phyloP scores from a whole-genome alignment of 2,113 vertebrate species.

The Myotis brandtii region DNA sequence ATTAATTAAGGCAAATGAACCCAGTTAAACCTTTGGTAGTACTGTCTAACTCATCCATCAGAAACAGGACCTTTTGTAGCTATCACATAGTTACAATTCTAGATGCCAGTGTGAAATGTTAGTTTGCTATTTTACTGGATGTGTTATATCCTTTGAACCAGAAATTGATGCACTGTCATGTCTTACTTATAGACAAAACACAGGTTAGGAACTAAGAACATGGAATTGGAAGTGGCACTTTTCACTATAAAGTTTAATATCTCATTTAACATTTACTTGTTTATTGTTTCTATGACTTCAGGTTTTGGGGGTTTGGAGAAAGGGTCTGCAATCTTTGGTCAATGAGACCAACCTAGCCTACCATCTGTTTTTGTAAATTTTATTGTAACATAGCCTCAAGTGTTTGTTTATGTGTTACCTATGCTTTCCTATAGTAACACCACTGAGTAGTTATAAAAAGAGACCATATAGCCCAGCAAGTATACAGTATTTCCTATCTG shows the following conservation, averaged over 20 bases:
- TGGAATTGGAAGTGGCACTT: background rate
- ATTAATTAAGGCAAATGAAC: background rate
- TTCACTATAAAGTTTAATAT: background rate
- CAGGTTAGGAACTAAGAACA: background rate
- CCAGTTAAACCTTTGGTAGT: background rate
- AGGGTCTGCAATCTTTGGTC: background rate
- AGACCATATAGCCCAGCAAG: conserved; percentile 44
- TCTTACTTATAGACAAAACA: background rate
- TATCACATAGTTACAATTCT: background rate
- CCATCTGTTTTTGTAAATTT: background rate
- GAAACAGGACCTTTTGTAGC: background rate
- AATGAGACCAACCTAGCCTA: background rate
- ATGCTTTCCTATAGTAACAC: background rate
- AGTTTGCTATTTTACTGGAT: background rate
- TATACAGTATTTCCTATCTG: background rate
- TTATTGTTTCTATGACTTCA: background rate
- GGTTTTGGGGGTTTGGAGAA: background rate
- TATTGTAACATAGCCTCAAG: background rate
- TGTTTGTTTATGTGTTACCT: background rate
- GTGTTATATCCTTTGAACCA: background rate
- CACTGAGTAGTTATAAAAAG: background rate
- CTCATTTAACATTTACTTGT: background rate
- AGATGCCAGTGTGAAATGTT: background rate
- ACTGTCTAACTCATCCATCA: background rate
- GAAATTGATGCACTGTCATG: background rate